phyloP scores from a whole-genome alignment of 2,113 vertebrate species.

The Podiceps cristatus region DNA sequence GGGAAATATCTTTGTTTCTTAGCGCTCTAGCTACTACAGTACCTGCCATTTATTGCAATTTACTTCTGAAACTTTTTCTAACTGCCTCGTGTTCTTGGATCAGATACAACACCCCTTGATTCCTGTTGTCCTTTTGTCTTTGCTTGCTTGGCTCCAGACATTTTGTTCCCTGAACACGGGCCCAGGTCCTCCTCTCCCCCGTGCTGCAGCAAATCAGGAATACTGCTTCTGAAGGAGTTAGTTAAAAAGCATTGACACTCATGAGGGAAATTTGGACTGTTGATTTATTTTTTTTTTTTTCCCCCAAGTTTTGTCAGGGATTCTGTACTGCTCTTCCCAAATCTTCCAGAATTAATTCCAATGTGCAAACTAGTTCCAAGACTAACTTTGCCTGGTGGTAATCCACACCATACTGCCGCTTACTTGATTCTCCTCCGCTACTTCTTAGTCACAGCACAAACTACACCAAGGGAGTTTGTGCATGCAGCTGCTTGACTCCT shows the following conservation, averaged over 20 bases:
- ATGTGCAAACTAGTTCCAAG: neutral
- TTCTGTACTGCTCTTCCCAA: neutral
- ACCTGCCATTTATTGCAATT: constrained; percentile 18
- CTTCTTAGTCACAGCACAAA: neutral
- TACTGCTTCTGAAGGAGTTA: neutral
- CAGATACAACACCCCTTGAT: neutral
- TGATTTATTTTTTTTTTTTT: neutral
- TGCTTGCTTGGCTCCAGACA: constrained; percentile 5
- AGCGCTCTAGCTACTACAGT: neutral
- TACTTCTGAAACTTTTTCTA: neutral
- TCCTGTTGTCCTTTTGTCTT: constrained; percentile 34
- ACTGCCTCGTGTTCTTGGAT: constrained; percentile 10
- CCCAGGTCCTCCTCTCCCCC: neutral
- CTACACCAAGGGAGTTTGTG: neutral
- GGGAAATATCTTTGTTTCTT: neutral
- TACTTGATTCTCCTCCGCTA: neutral
- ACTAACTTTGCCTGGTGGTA: neutral
- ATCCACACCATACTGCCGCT: neutral
- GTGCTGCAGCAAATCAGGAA: neutral
- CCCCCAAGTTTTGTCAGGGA: neutral
- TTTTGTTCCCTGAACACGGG: neutral
- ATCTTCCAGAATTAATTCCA: neutral
- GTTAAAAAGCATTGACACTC: neutral
- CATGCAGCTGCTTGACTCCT: neutral
- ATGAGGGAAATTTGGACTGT: neutral